Evolutionary conservation across 2,888 invertebrate species (phyloP).

Genomic region (Ceriagrion tenellum): DNA sequence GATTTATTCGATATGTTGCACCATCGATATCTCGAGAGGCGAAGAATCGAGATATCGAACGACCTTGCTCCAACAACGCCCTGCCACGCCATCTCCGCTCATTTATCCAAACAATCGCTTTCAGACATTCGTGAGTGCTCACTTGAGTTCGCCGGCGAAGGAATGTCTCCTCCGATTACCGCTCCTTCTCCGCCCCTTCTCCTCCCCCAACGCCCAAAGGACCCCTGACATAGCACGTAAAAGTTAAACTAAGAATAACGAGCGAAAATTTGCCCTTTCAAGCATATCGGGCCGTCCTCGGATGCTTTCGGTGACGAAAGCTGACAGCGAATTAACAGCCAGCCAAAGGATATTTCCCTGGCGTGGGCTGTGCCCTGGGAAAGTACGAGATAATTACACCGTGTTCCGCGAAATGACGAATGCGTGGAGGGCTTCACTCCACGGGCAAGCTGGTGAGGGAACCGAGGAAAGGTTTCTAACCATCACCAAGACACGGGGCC

Average conservation of each 20-base stretch:
- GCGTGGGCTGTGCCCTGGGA: background rate
- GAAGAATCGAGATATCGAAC: no score
- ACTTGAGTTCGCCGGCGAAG: background rate
- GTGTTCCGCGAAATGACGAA: background rate
- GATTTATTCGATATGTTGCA: no score
- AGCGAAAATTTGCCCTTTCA: constrained; percentile 58
- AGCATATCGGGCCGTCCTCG: constrained; percentile 22
- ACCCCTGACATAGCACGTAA: background rate
- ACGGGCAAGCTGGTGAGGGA: background rate
- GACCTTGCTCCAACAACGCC: no score
- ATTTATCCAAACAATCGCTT: constrained; percentile 47
- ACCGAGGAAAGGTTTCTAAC: no score
- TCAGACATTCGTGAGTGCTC: constrained; percentile 58
- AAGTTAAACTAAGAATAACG: constrained; percentile 43
- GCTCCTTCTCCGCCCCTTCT: background rate
- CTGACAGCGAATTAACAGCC: constrained; percentile 15
- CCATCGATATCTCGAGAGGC: no score
- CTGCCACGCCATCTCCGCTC: background rate
- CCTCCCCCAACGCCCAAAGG: background rate
- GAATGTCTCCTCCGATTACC: background rate
- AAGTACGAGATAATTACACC: background rate
- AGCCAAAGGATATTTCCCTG: background rate
- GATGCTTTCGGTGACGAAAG: constrained; percentile 31
- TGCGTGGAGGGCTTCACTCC: background rate
- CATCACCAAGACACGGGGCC: no score